Evolutionary conservation across 2,113 vertebrate genomes (phyloP).

Genomic region (Nansenia antarctica): DNA sequence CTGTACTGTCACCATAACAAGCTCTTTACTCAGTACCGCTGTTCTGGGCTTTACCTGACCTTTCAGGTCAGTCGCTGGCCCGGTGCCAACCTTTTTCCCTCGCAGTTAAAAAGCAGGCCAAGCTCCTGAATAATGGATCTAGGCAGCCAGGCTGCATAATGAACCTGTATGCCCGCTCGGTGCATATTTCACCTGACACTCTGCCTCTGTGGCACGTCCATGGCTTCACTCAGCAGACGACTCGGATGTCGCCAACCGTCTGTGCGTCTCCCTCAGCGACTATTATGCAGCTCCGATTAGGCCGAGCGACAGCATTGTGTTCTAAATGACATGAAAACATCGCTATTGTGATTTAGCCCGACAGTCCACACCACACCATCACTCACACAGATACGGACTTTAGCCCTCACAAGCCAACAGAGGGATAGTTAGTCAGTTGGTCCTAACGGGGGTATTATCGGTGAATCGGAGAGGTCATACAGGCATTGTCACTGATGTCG

Average conservation of each 20-base stretch:
- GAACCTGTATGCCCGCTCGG: constrained; percentile 62
- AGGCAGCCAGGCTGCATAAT: constrained; percentile 65
- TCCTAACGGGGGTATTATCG: too few species aligned
- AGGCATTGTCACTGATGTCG: not conserved
- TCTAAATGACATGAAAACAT: constrained; percentile 24
- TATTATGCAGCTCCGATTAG: constrained; percentile 21
- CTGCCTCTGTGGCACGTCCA: constrained; percentile 16
- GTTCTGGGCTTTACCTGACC: constrained; percentile 4
- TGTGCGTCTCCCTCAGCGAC: constrained; percentile 11
- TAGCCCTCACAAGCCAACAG: not conserved
- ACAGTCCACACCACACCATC: constrained; percentile 1
- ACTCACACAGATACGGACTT: not conserved
- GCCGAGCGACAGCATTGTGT: constrained; percentile 6
- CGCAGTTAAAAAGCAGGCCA: constrained; percentile 58
- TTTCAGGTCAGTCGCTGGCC: constrained; percentile 18
- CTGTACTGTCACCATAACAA: not conserved
- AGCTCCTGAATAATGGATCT: constrained; percentile 71
- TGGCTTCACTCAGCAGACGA: constrained; percentile 21
- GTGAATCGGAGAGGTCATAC: not conserved
- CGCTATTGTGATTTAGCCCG: constrained; percentile 25
- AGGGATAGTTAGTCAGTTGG: too few species aligned
- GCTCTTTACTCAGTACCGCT: not conserved
- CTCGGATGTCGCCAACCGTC: constrained; percentile 32
- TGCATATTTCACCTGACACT: constrained; percentile 59
- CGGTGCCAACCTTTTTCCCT: constrained; percentile 49